Base-by-base conservation (phyloP, 1,140 invertebrate genomes). In the Zaprionus taronus region DNA sequence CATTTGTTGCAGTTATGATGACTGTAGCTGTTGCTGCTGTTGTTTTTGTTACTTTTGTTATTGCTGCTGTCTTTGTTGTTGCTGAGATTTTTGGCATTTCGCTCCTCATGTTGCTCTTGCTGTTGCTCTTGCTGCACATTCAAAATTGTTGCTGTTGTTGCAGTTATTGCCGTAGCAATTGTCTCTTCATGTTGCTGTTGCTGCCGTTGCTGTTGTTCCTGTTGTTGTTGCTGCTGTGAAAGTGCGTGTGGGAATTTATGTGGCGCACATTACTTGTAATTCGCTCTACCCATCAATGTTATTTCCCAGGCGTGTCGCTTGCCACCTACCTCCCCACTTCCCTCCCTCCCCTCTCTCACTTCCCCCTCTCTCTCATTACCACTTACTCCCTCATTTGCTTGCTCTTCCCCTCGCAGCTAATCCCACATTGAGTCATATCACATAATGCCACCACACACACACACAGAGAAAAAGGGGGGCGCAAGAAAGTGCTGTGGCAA, bases 191-290 rank as follows among this genome's bases (percentile, higher is more conserved):
- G 41, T 9, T 47, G n/a, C n/a, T 17, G 41, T 47, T 47, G 38
- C 20, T 20, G 20, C 20, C 20, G 38, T 28, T 64, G 36, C 36
- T 63, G 62, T 51, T 61, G 63, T 20, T 38, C 15, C 6, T 24
- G 63, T 12, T 58, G 56, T 4, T 44, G 44, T 22, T 41, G 57
- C 15, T 34, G 58, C 60, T 61, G 63, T 64, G 74, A 72, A 77
- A 77, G 71, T 81, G 84, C 84, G 84, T 87, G 84, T 87, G 84
- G 84, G 84, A 87, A 87, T 81, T 79, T 70, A 71, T 60, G 38
- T 51, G 47, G 20, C 62, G 70, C 44, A 47, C 53, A 58, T 57
- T 56, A 38, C 41, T 71, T 55, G 38, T 49, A 67, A 57, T 76
- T 51, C 22, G 53, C 28, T 63, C 47, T 17, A 7, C 56, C 72